These are phyloP conservation scores for Tympanoctomys barrerae DNA, from an alignment of 2,797 vertebrate species.

Conservation along the genomic window DNA sequence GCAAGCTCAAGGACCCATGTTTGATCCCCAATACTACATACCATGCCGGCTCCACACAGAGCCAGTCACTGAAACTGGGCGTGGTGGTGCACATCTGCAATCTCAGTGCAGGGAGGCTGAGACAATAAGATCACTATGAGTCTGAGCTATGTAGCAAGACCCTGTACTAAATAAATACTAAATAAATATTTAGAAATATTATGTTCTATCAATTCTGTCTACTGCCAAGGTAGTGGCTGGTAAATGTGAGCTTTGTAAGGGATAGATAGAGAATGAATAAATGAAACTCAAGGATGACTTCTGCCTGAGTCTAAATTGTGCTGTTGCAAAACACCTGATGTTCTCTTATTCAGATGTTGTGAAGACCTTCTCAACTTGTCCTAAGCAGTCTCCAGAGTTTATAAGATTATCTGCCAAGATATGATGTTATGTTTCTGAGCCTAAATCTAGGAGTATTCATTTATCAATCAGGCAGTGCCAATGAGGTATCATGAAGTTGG, in stretches of 20 bases:
- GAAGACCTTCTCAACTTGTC: background rate
- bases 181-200: background rate
- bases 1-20: too few relatives aligned
- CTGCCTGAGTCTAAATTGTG: background rate
- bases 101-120: too few relatives aligned
- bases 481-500: background rate
- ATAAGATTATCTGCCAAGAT: background rate
- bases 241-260: background rate
- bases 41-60: too few relatives aligned
- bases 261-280: background rate
- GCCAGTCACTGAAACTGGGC: too few relatives aligned
- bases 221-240: background rate
- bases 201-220: background rate
- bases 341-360: background rate
- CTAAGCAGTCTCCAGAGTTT: background rate
- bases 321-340: background rate
- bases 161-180: too few relatives aligned
- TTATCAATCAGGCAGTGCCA: background rate
- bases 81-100: too few relatives aligned
- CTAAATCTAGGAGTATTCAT: background rate
- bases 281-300: background rate
- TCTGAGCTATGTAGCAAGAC: too few relatives aligned
- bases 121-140: too few relatives aligned
- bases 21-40: too few relatives aligned
- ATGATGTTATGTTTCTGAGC: background rate